phyloP scores from a whole-genome alignment of 2,113 vertebrate species.

The Alaudala cheleensis region DNA sequence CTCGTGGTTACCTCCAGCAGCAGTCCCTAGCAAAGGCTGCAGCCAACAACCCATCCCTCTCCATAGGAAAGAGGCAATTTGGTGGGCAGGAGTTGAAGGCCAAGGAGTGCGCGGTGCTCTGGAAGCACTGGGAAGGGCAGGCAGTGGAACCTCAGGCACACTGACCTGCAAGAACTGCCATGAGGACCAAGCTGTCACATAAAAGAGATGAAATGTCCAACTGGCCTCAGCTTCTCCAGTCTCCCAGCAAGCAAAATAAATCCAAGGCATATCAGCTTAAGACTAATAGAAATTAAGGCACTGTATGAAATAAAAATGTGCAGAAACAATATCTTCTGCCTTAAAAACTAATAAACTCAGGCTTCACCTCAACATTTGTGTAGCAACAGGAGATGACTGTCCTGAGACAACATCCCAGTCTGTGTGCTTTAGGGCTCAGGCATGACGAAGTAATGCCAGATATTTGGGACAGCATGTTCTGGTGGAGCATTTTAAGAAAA shows the following conservation, averaged over 20 bases:
- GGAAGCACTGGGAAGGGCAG: background rate
- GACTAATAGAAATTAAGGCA: slow-evolving; percentile 1
- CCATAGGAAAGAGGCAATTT: background rate
- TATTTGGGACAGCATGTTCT: slow-evolving; percentile 48
- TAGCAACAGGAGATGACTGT: slow-evolving; percentile 9
- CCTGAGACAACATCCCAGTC: background rate
- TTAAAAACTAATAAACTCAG: slow-evolving; percentile 34
- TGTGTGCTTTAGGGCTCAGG: background rate
- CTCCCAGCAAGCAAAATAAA: slow-evolving; percentile 27
- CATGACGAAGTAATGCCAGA: background rate
- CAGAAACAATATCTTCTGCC: slow-evolving; percentile 22
- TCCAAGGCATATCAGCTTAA: background rate
- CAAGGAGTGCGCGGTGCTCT: background rate
- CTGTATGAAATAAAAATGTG: background rate
- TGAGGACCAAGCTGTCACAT: background rate
- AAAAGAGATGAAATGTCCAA: background rate
- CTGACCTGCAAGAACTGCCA: background rate
- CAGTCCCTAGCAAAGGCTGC: background rate
- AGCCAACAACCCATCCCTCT: background rate
- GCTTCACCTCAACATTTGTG: slow-evolving; percentile 42
- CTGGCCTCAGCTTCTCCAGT: background rate
- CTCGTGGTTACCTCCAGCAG: background rate
- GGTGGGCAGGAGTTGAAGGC: background rate
- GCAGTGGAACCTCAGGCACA: background rate
- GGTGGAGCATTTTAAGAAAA: slow-evolving; percentile 38